Conservation (phyloP, 2,797 vertebrate genomes). For the Tolypeutes matacus region DNA sequence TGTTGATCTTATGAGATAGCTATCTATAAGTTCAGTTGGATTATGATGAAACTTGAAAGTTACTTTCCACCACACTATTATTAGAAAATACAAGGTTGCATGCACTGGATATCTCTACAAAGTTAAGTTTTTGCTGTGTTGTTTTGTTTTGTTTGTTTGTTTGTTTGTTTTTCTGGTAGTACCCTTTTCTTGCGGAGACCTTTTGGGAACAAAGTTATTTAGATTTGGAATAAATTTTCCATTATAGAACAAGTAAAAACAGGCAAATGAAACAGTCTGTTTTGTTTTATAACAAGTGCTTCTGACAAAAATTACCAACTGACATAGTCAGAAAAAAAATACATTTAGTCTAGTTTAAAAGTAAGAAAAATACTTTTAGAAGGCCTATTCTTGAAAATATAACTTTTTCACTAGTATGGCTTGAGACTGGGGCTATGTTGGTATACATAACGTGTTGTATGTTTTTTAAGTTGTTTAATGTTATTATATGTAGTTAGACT, state of each 20-base stretch:
- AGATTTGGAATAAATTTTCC: conserved; percentile 68
- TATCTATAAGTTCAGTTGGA: conserved; percentile 9
- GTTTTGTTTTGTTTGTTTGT: background rate
- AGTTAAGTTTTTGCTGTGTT: background rate
- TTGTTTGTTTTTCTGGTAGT: background rate
- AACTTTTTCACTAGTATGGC: conserved; percentile 62
- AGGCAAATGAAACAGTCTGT: conserved; percentile 36
- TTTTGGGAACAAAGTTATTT: conserved; percentile 69
- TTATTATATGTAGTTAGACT: conserved; percentile 67
- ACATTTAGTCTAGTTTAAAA: conserved; percentile 67
- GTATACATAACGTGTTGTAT: conserved; percentile 69
- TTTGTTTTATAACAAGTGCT: conserved; percentile 49
- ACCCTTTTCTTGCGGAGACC: background rate
- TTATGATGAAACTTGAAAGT: conserved; percentile 66
- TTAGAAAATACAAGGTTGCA: conserved; percentile 41
- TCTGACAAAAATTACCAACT: conserved; percentile 57
- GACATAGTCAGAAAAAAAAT: conserved; percentile 41
- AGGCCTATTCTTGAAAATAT: conserved; percentile 63
- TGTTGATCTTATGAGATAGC: conserved; percentile 42
- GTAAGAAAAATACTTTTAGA: conserved; percentile 62
- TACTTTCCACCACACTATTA: conserved; percentile 60
- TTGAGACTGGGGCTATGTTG: conserved; percentile 76
- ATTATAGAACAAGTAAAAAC: conserved; percentile 53
- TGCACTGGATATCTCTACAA: conserved; percentile 50
- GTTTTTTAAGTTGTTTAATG: conserved; percentile 78